Evolutionary conservation across 1,140 invertebrate species (phyloP).

Genomic region (Aphidius gifuensis): DNA sequence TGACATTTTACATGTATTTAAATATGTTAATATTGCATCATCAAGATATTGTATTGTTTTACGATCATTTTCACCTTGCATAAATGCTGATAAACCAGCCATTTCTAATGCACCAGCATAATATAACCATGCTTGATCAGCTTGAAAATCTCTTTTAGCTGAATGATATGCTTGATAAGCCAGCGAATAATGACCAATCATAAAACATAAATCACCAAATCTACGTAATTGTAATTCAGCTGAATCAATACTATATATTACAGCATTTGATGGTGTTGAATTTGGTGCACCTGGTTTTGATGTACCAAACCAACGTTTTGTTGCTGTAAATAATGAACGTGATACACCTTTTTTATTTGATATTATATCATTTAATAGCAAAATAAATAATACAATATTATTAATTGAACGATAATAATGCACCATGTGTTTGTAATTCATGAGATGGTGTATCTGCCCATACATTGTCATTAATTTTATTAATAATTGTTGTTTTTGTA

Average conservation of each 20-base stretch:
- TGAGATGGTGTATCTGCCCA: slow-evolving; percentile 56
- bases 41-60: slow-evolving; percentile 90
- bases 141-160: slow-evolving; percentile 93
- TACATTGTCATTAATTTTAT: slow-evolving; percentile 61
- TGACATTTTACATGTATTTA: slow-evolving; percentile 83
- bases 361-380: slow-evolving; percentile 81
- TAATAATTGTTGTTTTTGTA: slow-evolving; percentile 42
- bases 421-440: slow-evolving; percentile 62
- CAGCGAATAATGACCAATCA: slow-evolving; percentile 90
- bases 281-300: slow-evolving; percentile 72
- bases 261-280: slow-evolving; percentile 68
- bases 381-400: too few species aligned
- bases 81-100: slow-evolving; percentile 89
- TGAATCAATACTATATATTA: slow-evolving; percentile 84
- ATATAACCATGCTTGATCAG: slow-evolving; percentile 95
- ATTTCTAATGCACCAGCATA: slow-evolving; percentile 95
- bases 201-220: slow-evolving; percentile 91
- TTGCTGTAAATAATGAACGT: slow-evolving; percentile 86
- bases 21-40: slow-evolving; percentile 85
- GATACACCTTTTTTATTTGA: slow-evolving; percentile 88
- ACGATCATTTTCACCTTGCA: slow-evolving; percentile 73
- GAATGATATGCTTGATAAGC: slow-evolving; percentile 94
- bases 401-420: slow-evolving; percentile 76
- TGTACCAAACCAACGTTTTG: slow-evolving; percentile 91
- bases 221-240: slow-evolving; percentile 89